Evolutionary conservation across 1,140 invertebrate species (phyloP).

Genomic region (Chlorops oryzae): DNA sequence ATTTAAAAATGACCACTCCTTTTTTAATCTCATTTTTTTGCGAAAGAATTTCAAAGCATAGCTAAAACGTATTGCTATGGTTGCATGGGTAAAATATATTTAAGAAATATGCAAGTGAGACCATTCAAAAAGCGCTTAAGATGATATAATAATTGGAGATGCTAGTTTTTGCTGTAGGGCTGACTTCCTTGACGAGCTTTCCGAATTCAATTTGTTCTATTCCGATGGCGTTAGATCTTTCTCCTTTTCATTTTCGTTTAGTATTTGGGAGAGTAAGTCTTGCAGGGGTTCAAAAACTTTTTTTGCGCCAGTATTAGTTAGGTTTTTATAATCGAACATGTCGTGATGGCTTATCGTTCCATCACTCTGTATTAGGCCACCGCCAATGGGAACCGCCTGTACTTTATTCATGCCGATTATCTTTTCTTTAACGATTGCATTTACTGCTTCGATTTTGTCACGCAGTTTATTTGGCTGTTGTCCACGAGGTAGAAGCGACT

Average conservation of each 20-base stretch:
- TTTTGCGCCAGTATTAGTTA: constrained; percentile 73
- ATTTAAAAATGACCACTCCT: too few relatives aligned
- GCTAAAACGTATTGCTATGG: too few relatives aligned
- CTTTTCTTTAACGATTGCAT: constrained; percentile 61
- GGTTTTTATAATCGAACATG: constrained; percentile 80
- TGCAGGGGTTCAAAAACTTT: constrained; percentile 77
- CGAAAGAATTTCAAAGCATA: too few relatives aligned
- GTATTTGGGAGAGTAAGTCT: constrained; percentile 67
- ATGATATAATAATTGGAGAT: not conserved
- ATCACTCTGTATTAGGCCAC: constrained; percentile 68
- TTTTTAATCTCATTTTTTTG: too few relatives aligned
- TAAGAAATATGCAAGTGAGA: not conserved
- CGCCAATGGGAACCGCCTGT: constrained; percentile 67
- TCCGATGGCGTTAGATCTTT: constrained; percentile 65
- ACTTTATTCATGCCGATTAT: constrained; percentile 51
- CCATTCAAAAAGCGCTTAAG: not conserved
- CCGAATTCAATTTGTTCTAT: constrained; percentile 36
- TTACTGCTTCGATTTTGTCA: constrained; percentile 68
- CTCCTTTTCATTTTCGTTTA: constrained; percentile 66
- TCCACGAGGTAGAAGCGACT: constrained; percentile 78
- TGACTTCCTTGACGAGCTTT: not conserved
- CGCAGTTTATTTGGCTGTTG: constrained; percentile 72
- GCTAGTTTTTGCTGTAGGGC: not conserved
- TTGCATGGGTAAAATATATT: not conserved
- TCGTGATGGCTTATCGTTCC: constrained; percentile 78